Conservation (phyloP, 1,140 invertebrate genomes). For the Octopus sinensis region DNA sequence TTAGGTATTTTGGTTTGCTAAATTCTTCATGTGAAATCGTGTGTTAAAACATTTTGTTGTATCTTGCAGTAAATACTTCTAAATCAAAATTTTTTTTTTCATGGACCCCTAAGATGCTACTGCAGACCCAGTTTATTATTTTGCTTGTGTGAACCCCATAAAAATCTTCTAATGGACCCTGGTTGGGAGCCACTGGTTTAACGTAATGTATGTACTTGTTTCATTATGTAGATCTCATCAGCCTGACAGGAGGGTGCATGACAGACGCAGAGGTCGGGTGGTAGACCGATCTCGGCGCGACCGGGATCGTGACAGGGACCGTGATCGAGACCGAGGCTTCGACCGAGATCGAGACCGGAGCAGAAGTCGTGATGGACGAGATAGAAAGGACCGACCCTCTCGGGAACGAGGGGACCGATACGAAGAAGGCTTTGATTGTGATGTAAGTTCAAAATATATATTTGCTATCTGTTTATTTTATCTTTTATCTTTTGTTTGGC, state of each 20-base stretch:
- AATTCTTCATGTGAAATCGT: no score
- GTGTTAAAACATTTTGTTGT: not conserved
- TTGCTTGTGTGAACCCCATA: not conserved
- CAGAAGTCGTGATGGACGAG: slow-evolving; percentile 24
- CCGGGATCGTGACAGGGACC: slow-evolving; percentile 26
- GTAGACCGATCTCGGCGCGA: slow-evolving; percentile 26
- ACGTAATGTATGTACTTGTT: not conserved
- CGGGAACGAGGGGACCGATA: slow-evolving; percentile 21
- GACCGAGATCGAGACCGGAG: slow-evolving; percentile 28
- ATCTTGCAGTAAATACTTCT: not conserved
- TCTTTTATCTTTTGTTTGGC: no score
- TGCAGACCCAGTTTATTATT: not conserved
- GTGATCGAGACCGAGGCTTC: slow-evolving; percentile 24
- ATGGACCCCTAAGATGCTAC: no score
- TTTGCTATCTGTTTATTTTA: no score
- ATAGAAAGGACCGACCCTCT: slow-evolving; percentile 24
- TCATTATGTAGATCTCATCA: not conserved
- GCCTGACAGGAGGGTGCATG: slow-evolving; percentile 26
- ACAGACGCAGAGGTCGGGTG: slow-evolving; percentile 25
- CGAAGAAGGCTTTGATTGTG: slow-evolving; percentile 16
- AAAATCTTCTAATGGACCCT: not conserved
- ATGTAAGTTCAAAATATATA: not conserved
- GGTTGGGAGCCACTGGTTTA: not conserved
- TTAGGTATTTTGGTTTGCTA: no score
- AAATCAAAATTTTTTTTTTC: not conserved